Conservation (phyloP, 2,113 vertebrate genomes). For the Oceanodroma tethys region DNA sequence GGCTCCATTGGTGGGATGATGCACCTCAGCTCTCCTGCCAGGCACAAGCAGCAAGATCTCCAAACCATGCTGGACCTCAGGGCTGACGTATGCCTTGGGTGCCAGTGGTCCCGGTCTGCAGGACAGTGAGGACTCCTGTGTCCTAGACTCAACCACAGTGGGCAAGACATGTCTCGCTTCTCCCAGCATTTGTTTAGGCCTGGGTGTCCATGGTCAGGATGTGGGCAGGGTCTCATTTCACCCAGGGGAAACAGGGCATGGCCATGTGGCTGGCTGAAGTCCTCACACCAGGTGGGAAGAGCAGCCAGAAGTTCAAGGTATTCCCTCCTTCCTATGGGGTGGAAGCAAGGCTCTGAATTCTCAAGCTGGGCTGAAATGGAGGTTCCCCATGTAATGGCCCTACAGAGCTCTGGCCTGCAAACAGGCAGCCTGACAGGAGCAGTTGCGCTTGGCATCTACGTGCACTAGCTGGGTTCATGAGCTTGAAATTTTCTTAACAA, state of each 20-base stretch:
- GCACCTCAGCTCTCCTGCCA: neutral
- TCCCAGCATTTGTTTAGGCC: neutral
- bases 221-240: neutral
- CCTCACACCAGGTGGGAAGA: neutral
- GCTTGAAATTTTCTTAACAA: neutral
- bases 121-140: neutral
- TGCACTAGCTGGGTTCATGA: accelerated
- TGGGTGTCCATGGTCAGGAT: neutral
- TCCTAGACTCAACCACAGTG: neutral
- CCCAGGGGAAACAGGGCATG: neutral
- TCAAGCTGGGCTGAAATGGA: neutral
- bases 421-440: neutral
- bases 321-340: neutral
- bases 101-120: neutral
- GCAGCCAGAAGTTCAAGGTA: neutral
- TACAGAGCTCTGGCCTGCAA: neutral
- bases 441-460: neutral
- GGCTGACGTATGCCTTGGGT: neutral
- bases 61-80: neutral
- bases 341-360: neutral
- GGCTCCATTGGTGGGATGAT: constrained; percentile 29
- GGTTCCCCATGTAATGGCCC: accelerated
- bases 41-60: neutral
- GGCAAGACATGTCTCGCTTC: neutral
- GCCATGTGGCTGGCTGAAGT: neutral